Percentiles rank a stretch among this genome's conserved stretches.
Evolutionary conservation across 2,797 vertebrate genomes (phyloP).

Genomic region (Myripristis jacobus): DNA sequence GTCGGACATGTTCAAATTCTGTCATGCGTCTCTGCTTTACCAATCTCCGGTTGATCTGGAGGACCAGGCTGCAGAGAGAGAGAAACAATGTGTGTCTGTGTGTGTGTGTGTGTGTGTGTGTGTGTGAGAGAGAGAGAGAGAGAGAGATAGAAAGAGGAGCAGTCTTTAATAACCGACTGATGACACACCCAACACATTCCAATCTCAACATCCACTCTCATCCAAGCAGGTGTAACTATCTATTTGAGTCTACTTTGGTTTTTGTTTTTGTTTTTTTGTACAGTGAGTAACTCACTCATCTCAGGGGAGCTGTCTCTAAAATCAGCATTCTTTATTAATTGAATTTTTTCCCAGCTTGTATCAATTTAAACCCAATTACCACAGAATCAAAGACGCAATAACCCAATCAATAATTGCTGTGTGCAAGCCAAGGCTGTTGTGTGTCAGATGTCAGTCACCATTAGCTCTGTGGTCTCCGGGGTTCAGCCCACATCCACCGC

Average conservation of each 20-base stretch:
- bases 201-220: neutral
- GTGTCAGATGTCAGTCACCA: slow-evolving; percentile 69
- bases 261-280: too few species aligned
- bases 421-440: slow-evolving; percentile 38
- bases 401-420: slow-evolving; percentile 15
- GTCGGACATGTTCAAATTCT: slow-evolving; percentile 74
- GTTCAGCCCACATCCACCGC: slow-evolving; percentile 44
- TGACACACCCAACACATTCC: slow-evolving; percentile 4
- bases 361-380: slow-evolving; percentile 3
- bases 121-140: neutral
- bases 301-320: neutral
- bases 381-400: slow-evolving; percentile 15
- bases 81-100: neutral
- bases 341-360: slow-evolving; percentile 4
- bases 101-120: neutral
- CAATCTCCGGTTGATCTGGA: slow-evolving; percentile 48
- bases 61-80: slow-evolving; percentile 18
- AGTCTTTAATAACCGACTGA: slow-evolving; percentile 34
- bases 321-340: neutral
- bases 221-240: neutral
- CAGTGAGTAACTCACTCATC: slow-evolving; percentile 9
- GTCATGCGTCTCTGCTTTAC: slow-evolving; percentile 71
- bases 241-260: too few species aligned
- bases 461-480: slow-evolving; percentile 48
- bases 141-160: neutral